Conservation (phyloP, 2,113 vertebrate genomes). For the Chelonoidis abingdonii region DNA sequence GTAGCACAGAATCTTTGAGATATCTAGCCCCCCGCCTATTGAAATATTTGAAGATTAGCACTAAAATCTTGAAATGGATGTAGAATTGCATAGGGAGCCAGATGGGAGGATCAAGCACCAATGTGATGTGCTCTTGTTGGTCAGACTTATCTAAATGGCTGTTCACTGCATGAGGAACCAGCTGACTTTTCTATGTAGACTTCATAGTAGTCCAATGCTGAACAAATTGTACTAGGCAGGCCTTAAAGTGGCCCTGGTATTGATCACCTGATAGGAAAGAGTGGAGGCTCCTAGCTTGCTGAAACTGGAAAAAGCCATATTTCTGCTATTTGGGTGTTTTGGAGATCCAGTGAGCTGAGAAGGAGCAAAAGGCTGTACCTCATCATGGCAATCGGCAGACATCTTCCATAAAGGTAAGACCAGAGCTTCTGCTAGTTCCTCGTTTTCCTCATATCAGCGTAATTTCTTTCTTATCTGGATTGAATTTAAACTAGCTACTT, state of each 20-base stretch:
- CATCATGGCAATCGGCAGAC: neutral
- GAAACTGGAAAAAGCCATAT: neutral
- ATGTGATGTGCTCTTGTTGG: neutral
- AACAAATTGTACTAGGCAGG: neutral
- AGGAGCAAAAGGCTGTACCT: neutral
- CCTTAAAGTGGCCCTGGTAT: neutral
- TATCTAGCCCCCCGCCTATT: neutral
- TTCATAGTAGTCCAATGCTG: neutral
- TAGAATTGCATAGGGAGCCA: neutral
- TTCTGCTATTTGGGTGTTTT: neutral
- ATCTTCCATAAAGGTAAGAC: neutral
- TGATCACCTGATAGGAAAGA: neutral
- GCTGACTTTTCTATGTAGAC: neutral
- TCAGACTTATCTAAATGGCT: neutral
- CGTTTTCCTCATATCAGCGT: neutral
- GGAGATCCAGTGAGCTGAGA: neutral
- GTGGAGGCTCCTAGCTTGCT: neutral
- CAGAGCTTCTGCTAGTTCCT: neutral
- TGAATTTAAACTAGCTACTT: neutral
- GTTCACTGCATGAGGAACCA: neutral
- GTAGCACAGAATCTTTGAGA: neutral
- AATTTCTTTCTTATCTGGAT: neutral
- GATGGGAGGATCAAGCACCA: neutral
- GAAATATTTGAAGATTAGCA: neutral
- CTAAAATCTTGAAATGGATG: rapidly evolving